These are phyloP conservation scores for Ochropleura leucogaster DNA, from an alignment of 2,888 invertebrate genomes.

Conservation along the genomic window DNA sequence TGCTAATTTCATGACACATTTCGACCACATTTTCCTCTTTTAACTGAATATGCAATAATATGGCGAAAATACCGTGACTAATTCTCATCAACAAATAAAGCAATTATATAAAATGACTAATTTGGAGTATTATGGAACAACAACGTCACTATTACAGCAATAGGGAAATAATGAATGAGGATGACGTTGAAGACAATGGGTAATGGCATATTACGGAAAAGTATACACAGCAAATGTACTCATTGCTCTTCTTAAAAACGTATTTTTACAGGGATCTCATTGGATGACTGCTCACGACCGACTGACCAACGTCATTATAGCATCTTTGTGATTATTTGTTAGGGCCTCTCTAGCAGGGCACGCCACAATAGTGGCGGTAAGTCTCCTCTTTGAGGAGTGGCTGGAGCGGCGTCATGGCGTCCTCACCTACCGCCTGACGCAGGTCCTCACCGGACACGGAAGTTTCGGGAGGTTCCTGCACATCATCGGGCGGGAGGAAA, in stretches of 20 bases:
- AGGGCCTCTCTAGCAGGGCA: background rate
- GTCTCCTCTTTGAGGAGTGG: too few species aligned
- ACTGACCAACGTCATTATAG: background rate
- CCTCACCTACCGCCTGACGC: too few species aligned
- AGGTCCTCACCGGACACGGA: too few species aligned
- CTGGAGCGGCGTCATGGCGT: too few species aligned
- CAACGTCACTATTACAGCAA: conserved; percentile 18
- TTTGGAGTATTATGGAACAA: background rate
- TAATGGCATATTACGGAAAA: background rate
- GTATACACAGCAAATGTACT: conserved; percentile 3
- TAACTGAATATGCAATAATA: background rate
- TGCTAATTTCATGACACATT: conserved; percentile 17
- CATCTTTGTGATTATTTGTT: conserved; percentile 1
- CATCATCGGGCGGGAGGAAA: too few species aligned
- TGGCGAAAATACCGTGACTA: conserved; percentile 5
- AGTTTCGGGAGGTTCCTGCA: too few species aligned
- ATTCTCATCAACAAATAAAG: conserved; percentile 6
- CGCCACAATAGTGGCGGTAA: too few species aligned
- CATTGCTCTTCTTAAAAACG: conserved; percentile 6
- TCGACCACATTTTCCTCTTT: conserved; percentile 13
- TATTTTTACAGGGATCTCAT: background rate
- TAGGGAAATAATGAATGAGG: conserved; percentile 7
- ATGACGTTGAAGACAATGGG: conserved; percentile 22
- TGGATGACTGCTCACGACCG: background rate
- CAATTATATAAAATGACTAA: conserved; percentile 4